Evolutionary conservation across 2,113 vertebrate species (phyloP).

Genomic region (Takifugu flavidus): DNA sequence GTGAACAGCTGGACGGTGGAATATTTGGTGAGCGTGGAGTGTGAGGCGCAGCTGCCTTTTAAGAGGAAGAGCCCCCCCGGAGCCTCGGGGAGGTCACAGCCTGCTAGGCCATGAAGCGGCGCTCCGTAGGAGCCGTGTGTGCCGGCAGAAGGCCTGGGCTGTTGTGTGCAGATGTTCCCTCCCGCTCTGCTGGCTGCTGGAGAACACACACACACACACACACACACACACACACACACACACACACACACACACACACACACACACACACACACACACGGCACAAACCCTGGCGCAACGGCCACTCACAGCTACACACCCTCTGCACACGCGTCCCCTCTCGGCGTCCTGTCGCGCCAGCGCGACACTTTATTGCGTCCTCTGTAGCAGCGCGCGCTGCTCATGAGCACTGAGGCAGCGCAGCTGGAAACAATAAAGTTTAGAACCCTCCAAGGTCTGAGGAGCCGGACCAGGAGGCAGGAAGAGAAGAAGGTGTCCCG

Average conservation of each 20-base stretch:
- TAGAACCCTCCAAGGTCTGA: slow-evolving; percentile 62
- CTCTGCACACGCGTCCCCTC: slow-evolving; percentile 19
- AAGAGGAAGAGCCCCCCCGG: slow-evolving; percentile 73
- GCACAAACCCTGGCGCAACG: slow-evolving; percentile 1
- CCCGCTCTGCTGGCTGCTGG: slow-evolving; percentile 59
- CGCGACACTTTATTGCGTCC: slow-evolving; percentile 35
- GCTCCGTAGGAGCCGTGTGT: slow-evolving; percentile 65
- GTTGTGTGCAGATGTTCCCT: slow-evolving; percentile 74
- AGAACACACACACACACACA: slow-evolving; percentile 50
- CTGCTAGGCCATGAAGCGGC: slow-evolving; percentile 73
- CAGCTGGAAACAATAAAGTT: slow-evolving; percentile 52
- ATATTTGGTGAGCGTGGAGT: slow-evolving; percentile 71
- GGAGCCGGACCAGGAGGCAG: slow-evolving; percentile 48
- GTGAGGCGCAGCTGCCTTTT: slow-evolving; percentile 78
- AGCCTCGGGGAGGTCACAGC: slow-evolving; percentile 76
- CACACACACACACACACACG: slow-evolving; percentile 26
- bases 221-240: slow-evolving; percentile 43
- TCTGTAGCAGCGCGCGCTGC: slow-evolving; percentile 60
- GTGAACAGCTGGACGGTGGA: slow-evolving; percentile 79
- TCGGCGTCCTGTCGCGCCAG: slow-evolving; percentile 25
- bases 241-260: slow-evolving; percentile 31
- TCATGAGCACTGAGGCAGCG: slow-evolving; percentile 39
- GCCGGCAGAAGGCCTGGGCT: slow-evolving; percentile 73
- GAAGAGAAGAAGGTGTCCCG: slow-evolving; percentile 34
- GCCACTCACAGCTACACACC: slow-evolving; percentile 25